Evolutionary conservation across 2,888 invertebrate species (phyloP).

Genomic region (Drosophila barbarae): DNA sequence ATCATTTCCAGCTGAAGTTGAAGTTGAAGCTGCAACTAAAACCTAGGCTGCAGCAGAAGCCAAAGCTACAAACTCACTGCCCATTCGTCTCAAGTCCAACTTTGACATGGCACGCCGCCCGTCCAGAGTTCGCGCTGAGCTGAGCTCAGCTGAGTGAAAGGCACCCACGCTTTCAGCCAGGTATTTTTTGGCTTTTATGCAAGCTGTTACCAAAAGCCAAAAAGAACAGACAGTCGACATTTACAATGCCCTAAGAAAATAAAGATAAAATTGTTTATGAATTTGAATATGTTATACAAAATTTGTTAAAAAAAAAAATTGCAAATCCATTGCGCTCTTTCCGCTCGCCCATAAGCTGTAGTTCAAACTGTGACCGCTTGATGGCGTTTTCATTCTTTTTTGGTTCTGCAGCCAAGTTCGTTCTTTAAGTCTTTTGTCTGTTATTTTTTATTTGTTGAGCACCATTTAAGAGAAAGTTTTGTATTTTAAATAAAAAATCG

Average conservation of each 20-base stretch:
- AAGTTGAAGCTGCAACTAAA: slow-evolving; percentile 13
- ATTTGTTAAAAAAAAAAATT: too few species aligned
- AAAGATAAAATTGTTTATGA: background rate
- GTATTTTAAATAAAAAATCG: too few species aligned
- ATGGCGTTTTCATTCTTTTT: too few species aligned
- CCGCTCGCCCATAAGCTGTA: too few species aligned
- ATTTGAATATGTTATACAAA: background rate
- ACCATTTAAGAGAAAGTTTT: too few species aligned
- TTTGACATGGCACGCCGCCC: slow-evolving; percentile 62
- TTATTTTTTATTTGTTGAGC: too few species aligned
- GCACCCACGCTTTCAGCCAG: slow-evolving; percentile 60
- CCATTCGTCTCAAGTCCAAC: slow-evolving; percentile 40
- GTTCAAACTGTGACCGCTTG: too few species aligned
- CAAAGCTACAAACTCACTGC: slow-evolving; percentile 8
- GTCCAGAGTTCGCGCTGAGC: slow-evolving; percentile 39
- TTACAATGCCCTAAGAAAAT: slow-evolving; percentile 4
- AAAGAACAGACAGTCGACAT: background rate
- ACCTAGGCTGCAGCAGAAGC: slow-evolving; percentile 26
- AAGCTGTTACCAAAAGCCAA: slow-evolving; percentile 2
- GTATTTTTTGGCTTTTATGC: slow-evolving; percentile 17
- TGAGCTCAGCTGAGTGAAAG: slow-evolving; percentile 60
- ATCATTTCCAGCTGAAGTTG: slow-evolving; percentile 56
- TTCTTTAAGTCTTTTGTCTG: too few species aligned
- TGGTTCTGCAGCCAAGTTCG: too few species aligned
- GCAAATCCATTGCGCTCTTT: too few species aligned